phyloP scores from a whole-genome alignment of 1,140 invertebrate species.

The Diuraphis noxia region DNA sequence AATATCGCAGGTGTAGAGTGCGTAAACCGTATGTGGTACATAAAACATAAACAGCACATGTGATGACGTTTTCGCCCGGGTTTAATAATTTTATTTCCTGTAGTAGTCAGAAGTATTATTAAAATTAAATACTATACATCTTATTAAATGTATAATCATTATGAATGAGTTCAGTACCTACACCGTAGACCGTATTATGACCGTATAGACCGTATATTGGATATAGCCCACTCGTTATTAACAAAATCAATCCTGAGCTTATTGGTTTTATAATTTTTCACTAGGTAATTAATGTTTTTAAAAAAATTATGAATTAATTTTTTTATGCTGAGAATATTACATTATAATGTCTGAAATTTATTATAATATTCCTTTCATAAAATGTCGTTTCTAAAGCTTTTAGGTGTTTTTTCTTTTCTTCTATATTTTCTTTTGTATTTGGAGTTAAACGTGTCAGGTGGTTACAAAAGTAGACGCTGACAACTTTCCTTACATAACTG shows the following conservation, averaged over 20 bases:
- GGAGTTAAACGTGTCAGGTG: background rate
- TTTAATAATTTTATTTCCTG: background rate
- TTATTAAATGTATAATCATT: no score
- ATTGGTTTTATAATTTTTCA: background rate
- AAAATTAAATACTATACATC: background rate
- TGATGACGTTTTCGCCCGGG: background rate
- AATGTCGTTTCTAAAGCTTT: background rate
- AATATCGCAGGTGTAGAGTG: background rate
- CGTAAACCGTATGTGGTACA: background rate
- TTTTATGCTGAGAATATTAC: no score
- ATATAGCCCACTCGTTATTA: background rate
- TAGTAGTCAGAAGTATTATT: background rate
- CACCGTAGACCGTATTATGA: background rate
- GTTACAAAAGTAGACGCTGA: background rate
- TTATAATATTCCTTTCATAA: background rate
- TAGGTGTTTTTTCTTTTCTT: background rate
- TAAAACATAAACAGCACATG: background rate
- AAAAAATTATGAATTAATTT: no score
- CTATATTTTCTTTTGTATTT: background rate
- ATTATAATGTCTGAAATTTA: background rate
- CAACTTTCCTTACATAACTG: background rate
- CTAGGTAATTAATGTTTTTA: background rate
- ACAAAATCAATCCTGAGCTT: background rate
- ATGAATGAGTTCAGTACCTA: background rate
- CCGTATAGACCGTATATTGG: no score